Evolutionary conservation across 2,797 vertebrate species (phyloP).

Genomic region (Acipenser oxyrinchus): DNA sequence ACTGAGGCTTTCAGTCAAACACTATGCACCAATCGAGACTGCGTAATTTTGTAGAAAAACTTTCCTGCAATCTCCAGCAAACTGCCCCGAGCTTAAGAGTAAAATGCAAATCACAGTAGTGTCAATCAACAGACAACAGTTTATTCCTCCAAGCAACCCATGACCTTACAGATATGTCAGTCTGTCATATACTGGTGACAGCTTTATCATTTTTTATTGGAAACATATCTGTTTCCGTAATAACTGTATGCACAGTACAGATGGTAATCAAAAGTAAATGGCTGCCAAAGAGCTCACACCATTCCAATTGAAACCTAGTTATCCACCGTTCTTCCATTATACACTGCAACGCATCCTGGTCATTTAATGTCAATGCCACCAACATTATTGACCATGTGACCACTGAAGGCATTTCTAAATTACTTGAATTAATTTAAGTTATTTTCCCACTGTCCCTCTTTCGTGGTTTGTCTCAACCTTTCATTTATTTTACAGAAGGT

Average conservation of each 20-base stretch:
- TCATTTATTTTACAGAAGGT: no score
- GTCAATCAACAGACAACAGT: conserved; percentile 38
- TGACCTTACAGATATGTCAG: conserved; percentile 42
- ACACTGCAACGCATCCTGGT: no score
- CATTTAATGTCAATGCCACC: no score
- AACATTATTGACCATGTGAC: no score
- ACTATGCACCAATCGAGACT: conserved; percentile 11
- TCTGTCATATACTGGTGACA: conserved; percentile 19
- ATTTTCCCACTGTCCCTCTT: no score
- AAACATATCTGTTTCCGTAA: not conserved
- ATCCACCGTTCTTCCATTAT: no score
- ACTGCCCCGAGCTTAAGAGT: conserved; percentile 27
- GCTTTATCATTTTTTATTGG: conserved; percentile 15
- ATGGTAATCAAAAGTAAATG: no score
- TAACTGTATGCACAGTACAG: not conserved
- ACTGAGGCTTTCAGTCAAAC: conserved; percentile 23
- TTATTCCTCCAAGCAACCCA: conserved; percentile 32
- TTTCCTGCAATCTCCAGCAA: conserved; percentile 34
- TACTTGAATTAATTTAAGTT: no score
- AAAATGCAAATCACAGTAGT: conserved; percentile 21
- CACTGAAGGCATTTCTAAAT: no score
- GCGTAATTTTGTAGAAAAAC: conserved; percentile 9
- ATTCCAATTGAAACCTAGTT: no score
- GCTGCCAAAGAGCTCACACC: no score
- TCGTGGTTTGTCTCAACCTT: no score